A percentile compares a stretch with the other conserved stretches of the same genome.
phyloP scores from a whole-genome alignment of 2,797 vertebrate genomes.

The Protosalanx chinensis region DNA sequence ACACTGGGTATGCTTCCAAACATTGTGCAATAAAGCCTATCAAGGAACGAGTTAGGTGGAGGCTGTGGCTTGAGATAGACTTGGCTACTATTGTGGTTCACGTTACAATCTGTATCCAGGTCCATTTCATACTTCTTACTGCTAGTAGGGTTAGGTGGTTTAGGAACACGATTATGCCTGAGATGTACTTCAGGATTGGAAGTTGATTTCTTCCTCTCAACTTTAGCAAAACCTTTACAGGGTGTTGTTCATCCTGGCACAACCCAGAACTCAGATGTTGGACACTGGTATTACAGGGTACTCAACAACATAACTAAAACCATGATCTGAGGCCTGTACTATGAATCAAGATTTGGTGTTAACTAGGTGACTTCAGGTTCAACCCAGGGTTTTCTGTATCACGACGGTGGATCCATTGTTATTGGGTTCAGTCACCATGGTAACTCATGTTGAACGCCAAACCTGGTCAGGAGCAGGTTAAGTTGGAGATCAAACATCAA shows the following conservation, averaged over 20 bases:
- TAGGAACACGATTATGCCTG: not conserved
- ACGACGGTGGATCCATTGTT: too few relatives aligned
- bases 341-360: too few relatives aligned
- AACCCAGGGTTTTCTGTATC: too few relatives aligned
- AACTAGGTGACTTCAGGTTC: too few relatives aligned
- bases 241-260: not conserved
- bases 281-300: not conserved
- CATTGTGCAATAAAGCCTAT: conserved; percentile 33
- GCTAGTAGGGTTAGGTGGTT: not conserved
- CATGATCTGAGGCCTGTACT: conserved; percentile 5
- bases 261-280: too few relatives aligned
- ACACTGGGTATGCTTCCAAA: conserved; percentile 47
- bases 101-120: not conserved
- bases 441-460: too few relatives aligned
- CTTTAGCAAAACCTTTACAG: too few relatives aligned
- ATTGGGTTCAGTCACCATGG: too few relatives aligned
- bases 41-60: not conserved
- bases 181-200: not conserved
- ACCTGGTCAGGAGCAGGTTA: too few relatives aligned
- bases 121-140: not conserved
- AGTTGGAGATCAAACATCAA: too few relatives aligned
- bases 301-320: conserved; percentile 19
- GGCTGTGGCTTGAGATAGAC: not conserved
- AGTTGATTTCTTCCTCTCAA: not conserved
- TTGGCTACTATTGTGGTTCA: not conserved